Evolutionary conservation across 2,888 invertebrate species (phyloP), one percentile per base, ranked within the genome.

Genomic region (Gonocerus acuteangulatus): DNA sequence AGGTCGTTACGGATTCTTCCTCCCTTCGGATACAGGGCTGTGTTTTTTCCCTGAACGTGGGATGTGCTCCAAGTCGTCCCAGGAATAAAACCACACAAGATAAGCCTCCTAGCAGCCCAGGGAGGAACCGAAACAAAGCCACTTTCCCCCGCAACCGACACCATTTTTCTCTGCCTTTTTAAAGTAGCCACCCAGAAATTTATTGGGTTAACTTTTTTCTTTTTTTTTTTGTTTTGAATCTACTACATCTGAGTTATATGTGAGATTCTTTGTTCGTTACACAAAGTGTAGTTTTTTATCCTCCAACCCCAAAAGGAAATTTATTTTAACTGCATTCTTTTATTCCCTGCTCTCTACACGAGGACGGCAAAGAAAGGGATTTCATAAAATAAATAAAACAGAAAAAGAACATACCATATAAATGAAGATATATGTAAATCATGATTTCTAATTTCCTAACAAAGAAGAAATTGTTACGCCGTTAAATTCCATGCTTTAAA

Each of bases 201-300:
- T 63, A 63, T 63, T 60, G 51, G 48, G 63, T 52, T 62, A 62
- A 58, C 45, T 62, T 62, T 62, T 62, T 60, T 51, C 21, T 51
- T 18, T 39, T 57, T 47, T 48, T 48, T 60, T 45, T 32, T 52
- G 18, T 47, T 54, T 62, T 62, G 62, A 62, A 57, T 64, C 61
- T 62, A 59, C 58, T 64, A 64, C 64, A 64, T 64, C 64, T 64
- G 64, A 64, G 64, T 64, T 64, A 64, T 64, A 64, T 64, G 64
- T 59, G 59, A 48, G 57, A 51, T 59, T 64, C 64, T 62, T 64
- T 64, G 64, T 64, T 64, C 51, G 59, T 48, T 54, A 62, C 61
- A 61, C 61, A 64, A 64, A 64, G 57, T 57, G 57, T 57, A 57
- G 45, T 45, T 47, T 57, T 57, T 57, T 57, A 45, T 27, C 42